Percentiles rank a stretch among this genome's conserved stretches.
phyloP scores from a whole-genome alignment of 2,888 invertebrate species.

The Eupithecia centaureata region DNA sequence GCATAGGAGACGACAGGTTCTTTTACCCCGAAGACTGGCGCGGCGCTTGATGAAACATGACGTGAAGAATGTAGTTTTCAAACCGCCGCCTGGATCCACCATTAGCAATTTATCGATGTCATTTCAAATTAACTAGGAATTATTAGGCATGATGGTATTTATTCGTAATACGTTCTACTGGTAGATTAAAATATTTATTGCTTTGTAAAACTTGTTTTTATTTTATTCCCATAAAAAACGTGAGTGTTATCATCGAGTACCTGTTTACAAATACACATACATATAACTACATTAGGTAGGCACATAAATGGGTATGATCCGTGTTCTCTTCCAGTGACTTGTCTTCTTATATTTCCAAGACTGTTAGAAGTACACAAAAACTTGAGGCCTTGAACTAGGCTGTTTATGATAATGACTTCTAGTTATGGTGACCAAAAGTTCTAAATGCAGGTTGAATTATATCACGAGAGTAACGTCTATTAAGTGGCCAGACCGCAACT shows the following conservation, averaged over 20 bases:
- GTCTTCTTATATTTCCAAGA: too few species aligned
- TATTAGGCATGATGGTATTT: neutral
- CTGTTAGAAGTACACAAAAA: neutral
- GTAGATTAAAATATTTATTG: neutral
- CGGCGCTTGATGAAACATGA: neutral
- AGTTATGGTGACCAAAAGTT: neutral
- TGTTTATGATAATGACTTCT: neutral
- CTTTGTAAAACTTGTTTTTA: neutral
- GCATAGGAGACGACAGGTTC: neutral
- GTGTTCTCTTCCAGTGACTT: too few species aligned
- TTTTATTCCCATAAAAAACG: neutral
- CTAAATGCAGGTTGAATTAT: neutral
- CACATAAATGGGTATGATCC: neutral
- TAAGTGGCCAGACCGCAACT: neutral
- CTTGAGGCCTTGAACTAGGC: neutral
- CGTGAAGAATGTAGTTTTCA: neutral
- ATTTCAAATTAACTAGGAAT: neutral
- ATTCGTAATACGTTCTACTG: neutral
- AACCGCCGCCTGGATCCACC: neutral
- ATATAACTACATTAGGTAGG: neutral
- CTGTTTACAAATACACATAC: neutral
- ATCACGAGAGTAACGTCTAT: neutral
- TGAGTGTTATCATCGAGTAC: neutral
- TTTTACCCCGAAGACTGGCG: neutral
- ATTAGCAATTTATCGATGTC: conserved; percentile 10